Base-by-base conservation (phyloP, 1,140 invertebrate genomes). In the Hycleus cichorii region DNA sequence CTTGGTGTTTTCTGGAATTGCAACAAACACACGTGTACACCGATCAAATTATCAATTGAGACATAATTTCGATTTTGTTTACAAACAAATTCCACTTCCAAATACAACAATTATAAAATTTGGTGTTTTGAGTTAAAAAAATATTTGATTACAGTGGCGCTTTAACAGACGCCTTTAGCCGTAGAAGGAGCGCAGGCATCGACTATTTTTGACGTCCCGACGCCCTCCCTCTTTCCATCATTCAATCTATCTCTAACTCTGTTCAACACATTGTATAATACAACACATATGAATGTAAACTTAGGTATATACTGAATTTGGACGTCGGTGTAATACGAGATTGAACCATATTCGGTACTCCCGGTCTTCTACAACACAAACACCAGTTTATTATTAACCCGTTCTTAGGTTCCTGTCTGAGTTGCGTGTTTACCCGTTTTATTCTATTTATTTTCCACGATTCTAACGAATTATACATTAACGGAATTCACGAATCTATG, bases 271-370 rank as follows among this genome's bases (percentile, higher is more conserved):
- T 11, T 9, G 2, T 18, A 42, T 9, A 42, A 2, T 10, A 42
- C 40, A 10, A 10, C 40, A 42, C 9, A 42, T 42, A n/a, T 42
- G 7, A 32, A 32, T 32, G 32, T 32, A 32, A 56, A 64, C 62
- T 63, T 64, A 63, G 64, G 67, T 69, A 70, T 71, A 72, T 70
- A 69, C 70, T 74, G 63, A 67, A 72, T 71, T 72, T 69, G 71
- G 71, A 57, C 64, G 64, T 68, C 57, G 53, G 48, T 69, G 72
- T 72, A 74, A 74, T 66, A 65, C 69, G 72, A 74, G 72, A 72
- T 73, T 72, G 69, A 68, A 67, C 72, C 71, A 60, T 72, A 74
- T 73, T 72, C 66, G 71, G 72, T 69, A 63, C 63, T 59, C 60
- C 55, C 44, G 49, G 56, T 62, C 55, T 60, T 59, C 66, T 44